Evolutionary conservation across 2,113 vertebrate genomes (phyloP).

Genomic region (Gobiocypris rarus): DNA sequence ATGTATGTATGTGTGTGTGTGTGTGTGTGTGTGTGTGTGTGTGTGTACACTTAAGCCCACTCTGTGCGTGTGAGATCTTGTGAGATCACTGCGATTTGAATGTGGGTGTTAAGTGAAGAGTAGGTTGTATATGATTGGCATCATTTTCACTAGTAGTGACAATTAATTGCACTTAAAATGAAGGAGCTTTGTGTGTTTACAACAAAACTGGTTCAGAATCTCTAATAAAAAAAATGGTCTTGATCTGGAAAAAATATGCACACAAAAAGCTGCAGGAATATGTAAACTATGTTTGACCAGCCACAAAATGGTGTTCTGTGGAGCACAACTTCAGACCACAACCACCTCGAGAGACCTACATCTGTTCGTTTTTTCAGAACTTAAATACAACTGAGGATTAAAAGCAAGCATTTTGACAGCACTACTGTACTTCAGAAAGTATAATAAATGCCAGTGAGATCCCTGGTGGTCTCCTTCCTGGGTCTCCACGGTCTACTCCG

Average conservation of each 20-base stretch:
- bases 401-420: slow-evolving; percentile 8
- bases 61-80: slow-evolving; percentile 2
- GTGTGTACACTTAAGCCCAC: neutral
- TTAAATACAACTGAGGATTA: neutral
- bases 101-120: slow-evolving; percentile 3
- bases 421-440: neutral
- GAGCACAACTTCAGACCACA: neutral
- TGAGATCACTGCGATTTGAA: slow-evolving; percentile 18
- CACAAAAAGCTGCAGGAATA: slow-evolving; percentile 8
- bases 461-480: slow-evolving; percentile 22
- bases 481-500: neutral
- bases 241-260: neutral
- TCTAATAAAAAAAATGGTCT: neutral
- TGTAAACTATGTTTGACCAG: slow-evolving; percentile 12
- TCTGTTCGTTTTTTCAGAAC: neutral
- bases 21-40: neutral
- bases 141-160: slow-evolving; percentile 7
- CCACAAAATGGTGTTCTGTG: slow-evolving; percentile 23
- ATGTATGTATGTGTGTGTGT: neutral
- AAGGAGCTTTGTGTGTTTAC: neutral
- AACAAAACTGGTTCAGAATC: slow-evolving; percentile 16
- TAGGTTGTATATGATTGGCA: slow-evolving; percentile 5
- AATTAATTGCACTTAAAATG: slow-evolving; percentile 29
- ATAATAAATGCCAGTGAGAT: slow-evolving; percentile 13
- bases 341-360: neutral